Conservation (phyloP, 2,113 vertebrate species). For the Butorides virescens region DNA sequence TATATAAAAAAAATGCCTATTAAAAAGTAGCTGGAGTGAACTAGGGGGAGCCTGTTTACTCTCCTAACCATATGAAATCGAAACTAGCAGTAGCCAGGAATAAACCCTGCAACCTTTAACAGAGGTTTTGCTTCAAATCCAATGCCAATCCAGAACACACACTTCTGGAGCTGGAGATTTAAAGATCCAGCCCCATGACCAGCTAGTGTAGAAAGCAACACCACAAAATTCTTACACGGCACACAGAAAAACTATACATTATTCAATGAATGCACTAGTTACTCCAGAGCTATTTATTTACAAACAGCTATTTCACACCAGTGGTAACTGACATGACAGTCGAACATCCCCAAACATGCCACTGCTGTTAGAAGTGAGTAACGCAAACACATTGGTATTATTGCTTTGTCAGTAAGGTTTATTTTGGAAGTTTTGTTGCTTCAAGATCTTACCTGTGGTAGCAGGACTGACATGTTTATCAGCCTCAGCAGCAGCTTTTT, state of each 20-base stretch:
- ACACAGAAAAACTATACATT: neutral
- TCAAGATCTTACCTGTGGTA: slow-evolving; percentile 76
- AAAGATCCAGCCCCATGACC: neutral
- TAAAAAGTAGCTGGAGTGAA: neutral
- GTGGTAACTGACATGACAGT: neutral
- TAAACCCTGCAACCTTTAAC: neutral
- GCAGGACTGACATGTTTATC: slow-evolving; percentile 68
- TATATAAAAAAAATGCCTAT: neutral
- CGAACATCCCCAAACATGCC: neutral
- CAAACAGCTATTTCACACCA: neutral
- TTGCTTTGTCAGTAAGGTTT: neutral
- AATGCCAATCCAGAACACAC: neutral
- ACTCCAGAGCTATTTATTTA: neutral
- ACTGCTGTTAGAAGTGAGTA: slow-evolving; percentile 25
- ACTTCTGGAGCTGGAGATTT: neutral
- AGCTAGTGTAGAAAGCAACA: neutral
- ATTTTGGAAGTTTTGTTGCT: neutral
- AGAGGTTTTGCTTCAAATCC: neutral
- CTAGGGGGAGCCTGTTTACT: neutral
- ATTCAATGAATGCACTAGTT: neutral
- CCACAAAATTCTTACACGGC: neutral
- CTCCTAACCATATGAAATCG: neutral
- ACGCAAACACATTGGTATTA: neutral
- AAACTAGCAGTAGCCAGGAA: neutral
- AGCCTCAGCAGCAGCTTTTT: slow-evolving; percentile 77